phyloP scores from a whole-genome alignment of 2,888 invertebrate genomes.

The Nemapogon koenigi region DNA sequence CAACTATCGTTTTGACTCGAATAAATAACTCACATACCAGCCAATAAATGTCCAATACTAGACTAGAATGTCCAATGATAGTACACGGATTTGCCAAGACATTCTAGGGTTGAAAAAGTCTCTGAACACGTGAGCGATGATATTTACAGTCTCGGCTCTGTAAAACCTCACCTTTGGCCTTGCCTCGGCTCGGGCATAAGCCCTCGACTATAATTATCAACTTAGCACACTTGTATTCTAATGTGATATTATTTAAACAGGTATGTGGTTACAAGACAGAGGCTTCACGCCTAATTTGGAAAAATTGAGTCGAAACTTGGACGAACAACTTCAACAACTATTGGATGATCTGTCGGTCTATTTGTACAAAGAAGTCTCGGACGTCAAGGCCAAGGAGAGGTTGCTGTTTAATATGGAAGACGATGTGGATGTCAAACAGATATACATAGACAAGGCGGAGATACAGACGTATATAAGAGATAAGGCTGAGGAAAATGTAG shows the following conservation, averaged over 20 bases:
- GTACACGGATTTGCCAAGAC: no score
- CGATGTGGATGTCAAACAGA: slow-evolving; percentile 33
- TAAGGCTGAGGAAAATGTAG: slow-evolving; percentile 49
- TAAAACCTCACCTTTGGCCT: no score
- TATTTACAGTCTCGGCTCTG: no score
- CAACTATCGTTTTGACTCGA: no score
- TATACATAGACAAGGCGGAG: slow-evolving; percentile 50
- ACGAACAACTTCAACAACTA: slow-evolving; percentile 66
- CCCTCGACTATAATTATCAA: no score
- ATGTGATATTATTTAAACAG: slow-evolving; percentile 23
- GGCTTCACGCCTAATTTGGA: slow-evolving; percentile 80
- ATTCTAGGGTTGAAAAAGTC: no score
- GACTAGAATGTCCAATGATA: no score
- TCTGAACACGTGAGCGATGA: no score
- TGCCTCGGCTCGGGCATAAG: no score
- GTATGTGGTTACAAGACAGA: slow-evolving; percentile 77
- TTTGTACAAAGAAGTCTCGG: slow-evolving; percentile 53
- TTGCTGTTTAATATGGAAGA: slow-evolving; percentile 39
- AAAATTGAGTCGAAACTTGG: slow-evolving; percentile 70
- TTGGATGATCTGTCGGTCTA: slow-evolving; percentile 74
- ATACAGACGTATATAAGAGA: slow-evolving; percentile 59
- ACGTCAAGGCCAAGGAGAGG: slow-evolving; percentile 19
- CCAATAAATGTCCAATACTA: no score
- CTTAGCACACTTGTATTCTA: no score
- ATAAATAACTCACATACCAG: no score